Percentiles rank a stretch among this genome's conserved stretches.
These are phyloP conservation scores for Chitala chitala DNA, from an alignment of 2,113 vertebrate genomes.

Conservation along the genomic window DNA sequence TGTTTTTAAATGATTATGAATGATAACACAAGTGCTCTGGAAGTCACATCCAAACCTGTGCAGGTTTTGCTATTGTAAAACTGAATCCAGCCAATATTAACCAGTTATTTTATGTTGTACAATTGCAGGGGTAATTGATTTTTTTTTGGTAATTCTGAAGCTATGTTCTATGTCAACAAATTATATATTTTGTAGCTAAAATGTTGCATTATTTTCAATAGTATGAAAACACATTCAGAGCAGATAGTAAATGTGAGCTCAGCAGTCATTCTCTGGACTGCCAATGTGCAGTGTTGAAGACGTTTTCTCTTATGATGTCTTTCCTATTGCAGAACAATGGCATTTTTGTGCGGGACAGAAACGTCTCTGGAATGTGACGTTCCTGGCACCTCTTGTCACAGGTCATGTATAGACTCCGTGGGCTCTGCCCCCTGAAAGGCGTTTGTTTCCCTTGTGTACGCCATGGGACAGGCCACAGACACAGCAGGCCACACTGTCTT, in stretches of 20 bases:
- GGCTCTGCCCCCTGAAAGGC: not conserved
- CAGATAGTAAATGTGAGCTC: not conserved
- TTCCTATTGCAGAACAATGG: not conserved
- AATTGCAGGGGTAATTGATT: too few relatives aligned
- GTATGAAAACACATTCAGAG: not conserved
- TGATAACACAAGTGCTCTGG: too few relatives aligned
- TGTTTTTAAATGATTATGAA: too few relatives aligned
- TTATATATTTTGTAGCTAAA: too few relatives aligned
- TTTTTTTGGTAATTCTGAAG: too few relatives aligned
- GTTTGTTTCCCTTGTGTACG: not conserved
- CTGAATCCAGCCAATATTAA: too few relatives aligned
- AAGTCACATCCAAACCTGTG: too few relatives aligned
- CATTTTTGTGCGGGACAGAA: conserved; percentile 12
- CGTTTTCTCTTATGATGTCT: not conserved
- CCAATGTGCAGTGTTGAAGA: not conserved
- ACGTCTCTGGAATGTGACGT: conserved; percentile 7
- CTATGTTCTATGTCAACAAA: too few relatives aligned
- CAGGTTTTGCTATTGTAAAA: too few relatives aligned
- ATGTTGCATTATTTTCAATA: too few relatives aligned
- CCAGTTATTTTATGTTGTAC: too few relatives aligned
- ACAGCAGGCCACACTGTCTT: not conserved
- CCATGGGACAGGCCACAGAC: not conserved
- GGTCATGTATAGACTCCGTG: not conserved
- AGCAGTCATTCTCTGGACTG: not conserved
- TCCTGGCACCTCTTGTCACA: conserved; percentile 18